Evolutionary conservation across 2,113 vertebrate genomes (phyloP).

Genomic region (Dicerorhinus sumatrensis): DNA sequence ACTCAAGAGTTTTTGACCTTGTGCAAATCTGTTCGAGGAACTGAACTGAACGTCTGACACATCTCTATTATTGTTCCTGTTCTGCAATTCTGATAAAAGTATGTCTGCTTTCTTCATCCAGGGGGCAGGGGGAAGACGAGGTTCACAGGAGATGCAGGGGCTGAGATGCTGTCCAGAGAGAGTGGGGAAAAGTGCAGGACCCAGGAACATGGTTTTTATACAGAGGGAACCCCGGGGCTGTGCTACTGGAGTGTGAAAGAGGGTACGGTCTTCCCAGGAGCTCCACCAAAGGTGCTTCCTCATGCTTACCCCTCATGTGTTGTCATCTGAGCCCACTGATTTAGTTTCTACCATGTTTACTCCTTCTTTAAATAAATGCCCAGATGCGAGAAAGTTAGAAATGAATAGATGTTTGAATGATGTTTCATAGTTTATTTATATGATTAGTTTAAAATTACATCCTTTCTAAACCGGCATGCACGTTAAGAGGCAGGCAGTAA

Average conservation of each 20-base stretch:
- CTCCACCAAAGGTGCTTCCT: neutral
- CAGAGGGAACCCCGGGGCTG: neutral
- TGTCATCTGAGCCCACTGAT: neutral
- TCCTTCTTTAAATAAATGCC: slow-evolving; percentile 18
- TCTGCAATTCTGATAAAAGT: neutral
- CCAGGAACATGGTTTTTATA: neutral
- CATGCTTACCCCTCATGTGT: too few species aligned
- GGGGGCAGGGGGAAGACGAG: neutral
- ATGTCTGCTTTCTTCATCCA: neutral
- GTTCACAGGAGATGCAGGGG: fast-evolving
- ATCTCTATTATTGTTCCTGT: neutral
- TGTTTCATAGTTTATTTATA: slow-evolving; percentile 2
- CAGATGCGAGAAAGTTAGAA: neutral
- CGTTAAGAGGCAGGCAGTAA: neutral
- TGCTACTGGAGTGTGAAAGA: neutral
- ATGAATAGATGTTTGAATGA: slow-evolving; percentile 4
- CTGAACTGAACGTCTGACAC: neutral
- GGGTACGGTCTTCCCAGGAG: fast-evolving
- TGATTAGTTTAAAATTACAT: slow-evolving; percentile 59
- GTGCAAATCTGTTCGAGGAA: neutral
- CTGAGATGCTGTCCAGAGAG: neutral
- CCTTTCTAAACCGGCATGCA: neutral
- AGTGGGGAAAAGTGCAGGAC: neutral
- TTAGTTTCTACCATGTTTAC: neutral
- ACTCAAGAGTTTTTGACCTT: neutral